Evolutionary conservation across 2,797 vertebrate genomes (phyloP), one percentile per base, ranked within the genome.

Genomic region (Esox lucius): DNA sequence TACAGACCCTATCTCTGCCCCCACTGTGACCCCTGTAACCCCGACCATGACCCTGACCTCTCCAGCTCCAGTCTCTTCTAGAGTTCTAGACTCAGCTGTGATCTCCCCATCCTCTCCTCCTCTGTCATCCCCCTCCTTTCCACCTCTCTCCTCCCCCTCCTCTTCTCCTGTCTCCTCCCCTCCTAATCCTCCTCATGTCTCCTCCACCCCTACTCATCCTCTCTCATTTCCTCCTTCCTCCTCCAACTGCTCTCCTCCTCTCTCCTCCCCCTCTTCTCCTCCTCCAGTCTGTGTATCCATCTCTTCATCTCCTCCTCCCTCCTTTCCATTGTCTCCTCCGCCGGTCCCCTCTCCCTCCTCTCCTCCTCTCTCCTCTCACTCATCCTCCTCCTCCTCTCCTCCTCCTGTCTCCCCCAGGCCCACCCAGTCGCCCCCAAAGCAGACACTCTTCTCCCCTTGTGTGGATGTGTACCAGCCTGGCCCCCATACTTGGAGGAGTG

Each of bases 391-490:
- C 7, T 91, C 83, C 59, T 88, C 73, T 86, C 24, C 66, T 75
- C 0, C 61, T 61, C 12, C 42, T 46, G 87, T 90, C 16, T 84
- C 90, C 0, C 87, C 90, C 31, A 88, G 90, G 1, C 78, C 87
- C 24, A 89, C 88, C 12, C 91, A 91, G 85, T 94, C 91, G 5
- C 83, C 91, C 0, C 91, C 91, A 0, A 95, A 93, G 68, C 92
- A 92, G 61, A 82, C 92, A 0, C 90, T 94, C 11, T 96, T 95
- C 87, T 95, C 95, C 9, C 94, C 94, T 0, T 92, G 89, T 0
- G 90, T 91, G 76, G 95, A 95, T 39, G 81, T 95, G 59, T 93
- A 94, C 5, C 94, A 95, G 73, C 92, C 92, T 0, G 90, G 87
- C 24, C 82, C 88, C 0, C 84, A 71, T 19, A 76, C 75, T 61